These are phyloP conservation scores for Syndactyla subalaris DNA, from an alignment of 2,797 vertebrate species.

Conservation along the genomic window DNA sequence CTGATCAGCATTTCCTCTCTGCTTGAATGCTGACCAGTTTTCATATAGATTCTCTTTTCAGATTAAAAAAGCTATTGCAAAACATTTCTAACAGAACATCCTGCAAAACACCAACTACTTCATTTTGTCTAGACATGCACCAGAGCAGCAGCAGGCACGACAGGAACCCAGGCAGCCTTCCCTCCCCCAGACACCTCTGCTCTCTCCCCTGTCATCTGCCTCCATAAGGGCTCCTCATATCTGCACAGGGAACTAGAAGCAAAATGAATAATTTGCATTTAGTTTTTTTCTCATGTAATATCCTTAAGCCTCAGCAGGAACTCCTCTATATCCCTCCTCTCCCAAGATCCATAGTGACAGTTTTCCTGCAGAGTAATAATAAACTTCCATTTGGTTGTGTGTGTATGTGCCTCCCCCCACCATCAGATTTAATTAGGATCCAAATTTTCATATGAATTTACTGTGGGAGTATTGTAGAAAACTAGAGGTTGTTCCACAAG, in stretches of 20 bases:
- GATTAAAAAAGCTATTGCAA: not conserved
- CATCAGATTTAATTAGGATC: not conserved
- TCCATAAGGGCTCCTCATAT: fast-evolving
- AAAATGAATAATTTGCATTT: not conserved
- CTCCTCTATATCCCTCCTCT: not conserved
- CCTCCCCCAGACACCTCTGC: not conserved
- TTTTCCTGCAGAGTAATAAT: not conserved
- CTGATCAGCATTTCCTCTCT: not conserved
- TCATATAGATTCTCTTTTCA: not conserved
- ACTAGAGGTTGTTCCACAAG: not conserved
- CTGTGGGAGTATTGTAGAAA: not conserved
- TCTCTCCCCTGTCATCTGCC: not conserved
- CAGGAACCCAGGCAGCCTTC: not conserved
- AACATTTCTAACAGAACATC: not conserved
- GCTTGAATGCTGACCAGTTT: not conserved
- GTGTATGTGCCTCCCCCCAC: not conserved
- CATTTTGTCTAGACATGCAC: not conserved
- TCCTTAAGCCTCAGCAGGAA: not conserved
- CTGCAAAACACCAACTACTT: not conserved
- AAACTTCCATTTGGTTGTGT: not conserved
- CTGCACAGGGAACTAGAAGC: not conserved
- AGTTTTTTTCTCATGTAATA: not conserved
- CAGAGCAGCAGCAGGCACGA: not conserved
- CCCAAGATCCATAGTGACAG: not conserved
- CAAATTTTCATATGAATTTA: not conserved